phyloP scores from a whole-genome alignment of 2,888 invertebrate genomes.

The Teleogryllus oceanicus region DNA sequence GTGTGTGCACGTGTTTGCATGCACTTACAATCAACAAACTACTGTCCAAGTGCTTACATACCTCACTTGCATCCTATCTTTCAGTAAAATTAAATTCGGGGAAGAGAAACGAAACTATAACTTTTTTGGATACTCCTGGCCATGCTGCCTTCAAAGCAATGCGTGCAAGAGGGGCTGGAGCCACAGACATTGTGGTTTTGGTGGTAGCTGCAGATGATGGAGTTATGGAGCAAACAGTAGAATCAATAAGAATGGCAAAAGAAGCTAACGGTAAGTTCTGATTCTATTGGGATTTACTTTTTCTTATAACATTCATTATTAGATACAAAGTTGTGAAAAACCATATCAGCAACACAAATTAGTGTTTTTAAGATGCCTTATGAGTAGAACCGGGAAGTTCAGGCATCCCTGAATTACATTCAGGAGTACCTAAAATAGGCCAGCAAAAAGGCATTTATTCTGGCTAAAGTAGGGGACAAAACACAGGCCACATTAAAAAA shows the following conservation, averaged over 20 bases:
- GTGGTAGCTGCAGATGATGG: conserved; percentile 99
- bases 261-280: conserved; percentile 62
- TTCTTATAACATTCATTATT: background rate
- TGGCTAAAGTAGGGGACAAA: too few relatives aligned
- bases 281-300: background rate
- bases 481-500: too few relatives aligned
- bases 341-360: background rate
- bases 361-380: background rate
- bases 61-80: background rate
- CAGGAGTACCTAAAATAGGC: too few relatives aligned
- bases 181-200: conserved; percentile 90
- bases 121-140: conserved; percentile 97
- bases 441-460: too few relatives aligned
- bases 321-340: background rate
- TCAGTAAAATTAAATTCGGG: background rate
- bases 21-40: too few relatives aligned
- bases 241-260: conserved; percentile 83
- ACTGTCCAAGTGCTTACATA: too few relatives aligned
- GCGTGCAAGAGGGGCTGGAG: conserved; percentile 88
- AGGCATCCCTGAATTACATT: too few relatives aligned
- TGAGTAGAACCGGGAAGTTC: too few relatives aligned
- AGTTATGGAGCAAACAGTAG: conserved; percentile 95
- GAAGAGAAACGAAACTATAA: conserved; percentile 61
- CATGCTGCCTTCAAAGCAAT: conserved; percentile 96
- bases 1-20: too few relatives aligned